Conservation (phyloP, 2,888 invertebrate genomes). For the Caradrina kadenii region DNA sequence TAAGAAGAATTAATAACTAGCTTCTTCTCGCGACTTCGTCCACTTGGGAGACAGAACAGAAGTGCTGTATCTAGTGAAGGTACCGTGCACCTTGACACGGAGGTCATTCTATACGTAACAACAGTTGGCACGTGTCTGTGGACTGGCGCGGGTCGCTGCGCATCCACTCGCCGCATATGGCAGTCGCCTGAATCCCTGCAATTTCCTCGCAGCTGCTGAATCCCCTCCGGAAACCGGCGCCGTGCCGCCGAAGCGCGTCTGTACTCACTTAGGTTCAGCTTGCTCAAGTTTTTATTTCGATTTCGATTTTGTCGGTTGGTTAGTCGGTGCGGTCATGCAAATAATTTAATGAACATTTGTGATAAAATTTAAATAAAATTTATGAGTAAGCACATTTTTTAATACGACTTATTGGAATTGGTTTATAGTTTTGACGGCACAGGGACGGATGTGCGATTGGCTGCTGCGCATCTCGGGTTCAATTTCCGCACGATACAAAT, state of each 20-base stretch:
- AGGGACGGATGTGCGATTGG: no score
- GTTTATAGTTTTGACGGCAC: no score
- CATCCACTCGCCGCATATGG: constrained; percentile 7
- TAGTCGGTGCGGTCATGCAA: constrained; percentile 11
- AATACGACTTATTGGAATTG: neutral
- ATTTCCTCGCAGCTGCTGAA: constrained; percentile 28
- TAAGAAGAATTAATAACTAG: neutral
- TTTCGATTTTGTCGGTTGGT: constrained; percentile 21
- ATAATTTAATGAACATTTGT: constrained; percentile 20
- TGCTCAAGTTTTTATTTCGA: constrained; percentile 28
- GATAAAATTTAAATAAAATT: neutral
- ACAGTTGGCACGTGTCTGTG: no score
- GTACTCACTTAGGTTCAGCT: constrained; percentile 6
- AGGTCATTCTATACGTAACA: neutral
- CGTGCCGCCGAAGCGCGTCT: neutral
- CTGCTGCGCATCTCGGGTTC: no score
- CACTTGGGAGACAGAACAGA: no score
- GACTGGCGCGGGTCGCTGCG: constrained; percentile 2
- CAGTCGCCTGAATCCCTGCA: constrained; percentile 25
- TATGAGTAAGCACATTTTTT: neutral
- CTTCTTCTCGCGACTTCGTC: no score
- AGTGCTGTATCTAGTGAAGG: neutral
- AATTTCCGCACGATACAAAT: no score
- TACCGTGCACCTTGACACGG: neutral
- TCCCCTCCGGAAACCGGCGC: constrained; percentile 1